These are phyloP conservation scores for Saccostrea cuccullata DNA, from an alignment of 1,140 invertebrate genomes.

Conservation along the genomic window DNA sequence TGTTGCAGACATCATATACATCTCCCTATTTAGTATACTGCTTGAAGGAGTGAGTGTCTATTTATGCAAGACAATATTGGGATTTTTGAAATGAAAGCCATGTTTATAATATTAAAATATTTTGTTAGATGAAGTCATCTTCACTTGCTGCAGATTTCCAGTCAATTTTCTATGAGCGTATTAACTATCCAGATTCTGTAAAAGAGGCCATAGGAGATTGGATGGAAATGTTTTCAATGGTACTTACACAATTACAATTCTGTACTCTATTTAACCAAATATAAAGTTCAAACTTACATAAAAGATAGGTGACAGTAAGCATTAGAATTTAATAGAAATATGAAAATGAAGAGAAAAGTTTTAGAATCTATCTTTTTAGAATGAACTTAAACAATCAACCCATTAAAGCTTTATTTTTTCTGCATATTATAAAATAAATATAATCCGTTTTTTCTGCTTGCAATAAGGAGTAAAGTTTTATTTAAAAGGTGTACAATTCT, in stretches of 20 bases:
- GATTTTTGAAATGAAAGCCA: not conserved
- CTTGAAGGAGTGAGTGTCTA: not conserved
- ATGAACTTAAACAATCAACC: too few species aligned
- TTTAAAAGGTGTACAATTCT: too few species aligned
- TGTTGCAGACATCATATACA: not conserved
- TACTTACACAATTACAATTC: not conserved
- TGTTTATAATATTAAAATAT: not conserved
- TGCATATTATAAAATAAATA: too few species aligned
- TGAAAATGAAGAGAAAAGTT: too few species aligned
- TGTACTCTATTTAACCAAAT: not conserved
- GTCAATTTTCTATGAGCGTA: not conserved
- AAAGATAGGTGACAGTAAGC: too few species aligned
- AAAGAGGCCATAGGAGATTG: not conserved
- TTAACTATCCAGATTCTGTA: not conserved
- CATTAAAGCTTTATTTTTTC: too few species aligned
- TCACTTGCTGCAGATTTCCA: not conserved
- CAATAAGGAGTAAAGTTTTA: too few species aligned
- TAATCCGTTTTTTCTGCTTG: too few species aligned
- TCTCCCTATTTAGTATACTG: not conserved
- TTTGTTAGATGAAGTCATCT: not conserved
- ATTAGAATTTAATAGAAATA: too few species aligned
- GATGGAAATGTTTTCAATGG: not conserved
- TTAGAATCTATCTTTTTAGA: too few species aligned
- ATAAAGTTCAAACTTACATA: too few species aligned
- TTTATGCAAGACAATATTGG: not conserved